Percentiles rank a stretch among this genome's conserved stretches.
phyloP scores from a whole-genome alignment of 2,113 vertebrate species.

The Micronycteris hirsuta region DNA sequence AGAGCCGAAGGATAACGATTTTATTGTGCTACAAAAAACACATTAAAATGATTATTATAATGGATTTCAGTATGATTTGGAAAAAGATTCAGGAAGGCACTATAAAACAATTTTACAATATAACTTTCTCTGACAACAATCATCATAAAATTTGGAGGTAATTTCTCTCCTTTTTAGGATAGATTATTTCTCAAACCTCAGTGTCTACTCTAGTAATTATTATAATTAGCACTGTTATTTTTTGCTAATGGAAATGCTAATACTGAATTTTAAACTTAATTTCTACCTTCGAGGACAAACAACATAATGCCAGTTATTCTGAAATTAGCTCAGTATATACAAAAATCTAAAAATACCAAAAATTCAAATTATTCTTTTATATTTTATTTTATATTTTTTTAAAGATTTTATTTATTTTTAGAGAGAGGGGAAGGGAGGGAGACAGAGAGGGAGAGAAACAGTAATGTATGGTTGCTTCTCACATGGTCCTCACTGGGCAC shows the following conservation, averaged over 20 bases:
- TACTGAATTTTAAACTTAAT: constrained; percentile 28
- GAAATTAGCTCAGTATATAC: not conserved
- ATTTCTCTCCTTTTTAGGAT: constrained; percentile 16
- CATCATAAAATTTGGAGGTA: constrained; percentile 29
- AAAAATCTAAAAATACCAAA: constrained; percentile 24
- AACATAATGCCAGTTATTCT: not conserved
- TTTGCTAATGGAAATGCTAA: not conserved
- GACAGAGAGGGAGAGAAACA: too few species aligned
- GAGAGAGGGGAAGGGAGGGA: too few species aligned
- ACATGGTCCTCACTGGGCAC: too few species aligned
- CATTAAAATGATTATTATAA: constrained; percentile 22
- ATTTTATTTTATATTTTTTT: too few species aligned
- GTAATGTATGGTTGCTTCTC: too few species aligned
- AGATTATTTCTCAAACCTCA: not conserved
- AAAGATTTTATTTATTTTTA: too few species aligned
- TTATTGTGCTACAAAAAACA: not conserved
- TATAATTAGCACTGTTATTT: not conserved
- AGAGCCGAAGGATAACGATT: constrained; percentile 2
- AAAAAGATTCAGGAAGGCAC: not conserved
- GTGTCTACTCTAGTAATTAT: not conserved
- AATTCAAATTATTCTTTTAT: constrained; percentile 7
- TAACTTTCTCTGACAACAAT: not conserved
- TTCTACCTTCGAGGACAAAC: not conserved
- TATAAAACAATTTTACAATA: constrained; percentile 11
- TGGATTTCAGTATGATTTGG: not conserved